A percentile compares a stretch with the other conserved stretches of the same genome.
Evolutionary conservation across 2,888 invertebrate genomes (phyloP).

Genomic region (Catocala fraxini): DNA sequence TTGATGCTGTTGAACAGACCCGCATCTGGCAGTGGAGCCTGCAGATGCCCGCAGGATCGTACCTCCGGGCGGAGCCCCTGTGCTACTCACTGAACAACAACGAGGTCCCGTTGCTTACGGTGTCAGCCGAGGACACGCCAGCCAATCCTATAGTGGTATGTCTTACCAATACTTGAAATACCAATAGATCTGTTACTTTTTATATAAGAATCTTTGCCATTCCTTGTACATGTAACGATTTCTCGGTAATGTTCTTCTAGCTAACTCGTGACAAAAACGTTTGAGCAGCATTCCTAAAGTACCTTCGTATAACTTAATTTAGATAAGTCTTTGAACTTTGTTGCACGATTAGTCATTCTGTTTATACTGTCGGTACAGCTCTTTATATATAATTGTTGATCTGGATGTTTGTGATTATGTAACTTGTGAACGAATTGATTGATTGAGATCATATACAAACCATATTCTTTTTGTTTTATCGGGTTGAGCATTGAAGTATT

Average conservation of each 20-base stretch:
- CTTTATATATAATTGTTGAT: not conserved
- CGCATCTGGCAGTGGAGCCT: constrained; percentile 88
- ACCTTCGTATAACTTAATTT: constrained; percentile 15
- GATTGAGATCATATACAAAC: no score
- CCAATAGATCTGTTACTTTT: constrained; percentile 23
- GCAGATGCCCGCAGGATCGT: constrained; percentile 82
- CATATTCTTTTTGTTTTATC: no score
- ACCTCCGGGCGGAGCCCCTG: constrained; percentile 89
- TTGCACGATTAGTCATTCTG: not conserved
- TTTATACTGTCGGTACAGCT: not conserved
- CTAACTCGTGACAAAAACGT: constrained; percentile 2
- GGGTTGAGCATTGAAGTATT: no score
- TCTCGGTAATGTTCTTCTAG: constrained; percentile 12
- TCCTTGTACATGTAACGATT: constrained; percentile 14
- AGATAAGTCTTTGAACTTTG: constrained; percentile 10
- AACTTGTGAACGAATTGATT: no score
- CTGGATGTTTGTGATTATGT: no score
- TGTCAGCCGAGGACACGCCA: constrained; percentile 89
- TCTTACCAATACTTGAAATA: constrained; percentile 12
- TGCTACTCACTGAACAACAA: constrained; percentile 92
- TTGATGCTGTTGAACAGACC: constrained; percentile 75
- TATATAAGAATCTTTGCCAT: constrained; percentile 21
- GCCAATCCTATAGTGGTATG: constrained; percentile 87
- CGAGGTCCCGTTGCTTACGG: constrained; percentile 92
- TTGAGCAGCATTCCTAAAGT: constrained; percentile 11